Evolutionary conservation across 2,888 invertebrate species (phyloP), one percentile per base, ranked within the genome.

Genomic region (Archips crataeganus): DNA sequence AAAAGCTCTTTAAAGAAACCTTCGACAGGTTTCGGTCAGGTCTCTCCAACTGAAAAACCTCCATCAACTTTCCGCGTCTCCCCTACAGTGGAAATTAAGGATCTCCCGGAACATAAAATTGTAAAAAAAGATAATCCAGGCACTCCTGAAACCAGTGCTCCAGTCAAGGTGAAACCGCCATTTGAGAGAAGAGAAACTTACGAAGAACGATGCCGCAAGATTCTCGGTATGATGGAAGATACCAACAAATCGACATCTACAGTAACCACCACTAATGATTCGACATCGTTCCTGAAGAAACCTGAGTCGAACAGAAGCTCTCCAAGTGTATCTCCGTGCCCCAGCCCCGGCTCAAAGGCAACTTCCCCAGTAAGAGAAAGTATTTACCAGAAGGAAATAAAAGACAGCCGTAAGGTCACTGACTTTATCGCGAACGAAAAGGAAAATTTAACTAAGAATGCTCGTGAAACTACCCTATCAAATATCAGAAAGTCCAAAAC

Each of bases 161-260:
- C 85, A 8, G 84, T 91, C 0, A 95, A 95, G 78, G 83, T 90
- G 36, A 96, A 95, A 78, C 95, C 96, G 54, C 95, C 96, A 1
- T 85, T 95, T 49, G 95, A 95, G 77, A 93, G 96, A 79, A 95
- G 96, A 51, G 97, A 97, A 87, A 97, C 97, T 1, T 97, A 97
- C 77, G 97, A 97, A 85, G 97, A 97, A 85, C 93, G 97, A 47
- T 97, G 97, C 78, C 94, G 96, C 51, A 95, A 96, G 81, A 97
- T 97, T 79, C 91, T 97, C 54, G 97, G 97, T 3, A 96, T 97
- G 92, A 87, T 93, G 64, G 92, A 94, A 71, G 89, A 88, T 47
- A 88, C 84, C 0, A 84, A 80, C 15, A 85, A 85, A 77, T 83
- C 79, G 32, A 79, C 79, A 36, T 79, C 79, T 13, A 70, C 77